Conservation (phyloP, 2,888 invertebrate genomes). For the Lithophane leautieri region DNA sequence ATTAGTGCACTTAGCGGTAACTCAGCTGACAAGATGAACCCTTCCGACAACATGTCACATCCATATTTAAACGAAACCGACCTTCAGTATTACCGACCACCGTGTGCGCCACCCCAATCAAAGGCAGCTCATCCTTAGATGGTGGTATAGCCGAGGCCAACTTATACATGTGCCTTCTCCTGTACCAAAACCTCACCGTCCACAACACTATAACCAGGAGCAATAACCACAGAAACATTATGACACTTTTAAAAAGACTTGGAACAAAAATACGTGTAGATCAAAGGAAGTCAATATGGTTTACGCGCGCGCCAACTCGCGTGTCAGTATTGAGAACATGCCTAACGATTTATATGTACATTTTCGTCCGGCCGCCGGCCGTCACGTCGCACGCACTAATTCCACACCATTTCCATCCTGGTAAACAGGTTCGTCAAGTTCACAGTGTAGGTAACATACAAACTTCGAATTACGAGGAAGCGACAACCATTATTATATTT, state of each 20-base stretch:
- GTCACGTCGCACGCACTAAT: slow-evolving; percentile 67
- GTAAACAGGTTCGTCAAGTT: slow-evolving; percentile 73
- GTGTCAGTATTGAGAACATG: slow-evolving; percentile 46
- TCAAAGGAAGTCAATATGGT: slow-evolving; percentile 14
- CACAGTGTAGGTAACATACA: slow-evolving; percentile 67
- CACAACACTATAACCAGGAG: slow-evolving; percentile 70
- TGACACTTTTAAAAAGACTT: slow-evolving; percentile 31
- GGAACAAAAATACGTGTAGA: slow-evolving; percentile 35
- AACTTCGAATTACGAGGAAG: slow-evolving; percentile 72
- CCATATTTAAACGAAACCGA: slow-evolving; percentile 60
- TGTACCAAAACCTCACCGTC: slow-evolving; percentile 73
- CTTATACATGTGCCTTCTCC: slow-evolving; percentile 77
- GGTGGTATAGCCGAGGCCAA: slow-evolving; percentile 73
- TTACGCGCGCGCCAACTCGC: slow-evolving; percentile 36
- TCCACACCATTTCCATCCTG: slow-evolving; percentile 49
- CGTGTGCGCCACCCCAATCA: slow-evolving; percentile 77
- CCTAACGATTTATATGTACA: slow-evolving; percentile 52
- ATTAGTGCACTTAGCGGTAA: not conserved
- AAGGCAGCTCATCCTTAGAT: slow-evolving; percentile 70
- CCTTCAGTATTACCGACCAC: slow-evolving; percentile 79
- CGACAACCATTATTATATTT: slow-evolving; percentile 6
- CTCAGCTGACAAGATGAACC: not conserved
- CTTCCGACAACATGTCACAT: not conserved
- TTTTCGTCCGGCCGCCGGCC: slow-evolving; percentile 51
- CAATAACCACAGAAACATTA: slow-evolving; percentile 76